These are phyloP conservation scores for Atractosteus spatula DNA, from an alignment of 2,113 vertebrate species.

Conservation along the genomic window DNA sequence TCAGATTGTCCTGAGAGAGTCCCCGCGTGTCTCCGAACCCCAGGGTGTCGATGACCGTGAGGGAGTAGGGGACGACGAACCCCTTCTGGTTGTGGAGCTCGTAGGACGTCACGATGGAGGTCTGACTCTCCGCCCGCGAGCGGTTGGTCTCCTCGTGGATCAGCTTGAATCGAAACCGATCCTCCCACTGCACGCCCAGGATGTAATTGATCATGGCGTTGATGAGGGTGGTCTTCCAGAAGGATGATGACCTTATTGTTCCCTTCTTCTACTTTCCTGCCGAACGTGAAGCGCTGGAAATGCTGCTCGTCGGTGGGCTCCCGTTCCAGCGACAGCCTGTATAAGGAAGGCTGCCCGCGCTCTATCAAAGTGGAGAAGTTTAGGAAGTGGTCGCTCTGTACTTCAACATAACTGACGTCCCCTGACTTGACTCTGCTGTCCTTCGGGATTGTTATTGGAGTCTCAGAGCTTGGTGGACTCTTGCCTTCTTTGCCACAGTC, in stretches of 20 bases:
- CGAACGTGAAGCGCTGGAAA: constrained; percentile 25
- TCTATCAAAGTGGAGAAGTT: constrained; percentile 7
- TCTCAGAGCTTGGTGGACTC: constrained; percentile 28
- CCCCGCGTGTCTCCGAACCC: constrained; percentile 3
- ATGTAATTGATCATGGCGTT: constrained; percentile 21
- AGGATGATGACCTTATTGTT: constrained; percentile 35
- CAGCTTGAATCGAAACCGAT: constrained; percentile 29
- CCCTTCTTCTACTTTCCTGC: constrained; percentile 24
- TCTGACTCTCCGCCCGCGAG: not conserved
- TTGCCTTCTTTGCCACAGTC: constrained; percentile 22
- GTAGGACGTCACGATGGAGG: not conserved
- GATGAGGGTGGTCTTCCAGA: constrained; percentile 37
- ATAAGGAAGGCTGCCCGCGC: constrained; percentile 22
- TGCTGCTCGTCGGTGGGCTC: not conserved
- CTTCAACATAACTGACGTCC: not conserved
- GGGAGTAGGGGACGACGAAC: not conserved
- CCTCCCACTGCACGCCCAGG: constrained; percentile 14
- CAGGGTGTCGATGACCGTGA: not conserved
- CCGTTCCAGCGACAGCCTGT: constrained; percentile 5
- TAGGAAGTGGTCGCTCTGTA: constrained; percentile 22
- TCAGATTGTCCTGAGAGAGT: not conserved
- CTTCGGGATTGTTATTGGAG: constrained; percentile 5
- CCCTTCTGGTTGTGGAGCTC: constrained; percentile 4
- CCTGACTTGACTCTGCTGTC: not conserved
- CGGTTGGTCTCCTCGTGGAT: constrained; percentile 31